Percentiles rank a stretch among this genome's conserved stretches.
These are phyloP conservation scores for Drosophila sp. DNA, from an alignment of 1,140 invertebrate genomes.

Conservation along the genomic window DNA sequence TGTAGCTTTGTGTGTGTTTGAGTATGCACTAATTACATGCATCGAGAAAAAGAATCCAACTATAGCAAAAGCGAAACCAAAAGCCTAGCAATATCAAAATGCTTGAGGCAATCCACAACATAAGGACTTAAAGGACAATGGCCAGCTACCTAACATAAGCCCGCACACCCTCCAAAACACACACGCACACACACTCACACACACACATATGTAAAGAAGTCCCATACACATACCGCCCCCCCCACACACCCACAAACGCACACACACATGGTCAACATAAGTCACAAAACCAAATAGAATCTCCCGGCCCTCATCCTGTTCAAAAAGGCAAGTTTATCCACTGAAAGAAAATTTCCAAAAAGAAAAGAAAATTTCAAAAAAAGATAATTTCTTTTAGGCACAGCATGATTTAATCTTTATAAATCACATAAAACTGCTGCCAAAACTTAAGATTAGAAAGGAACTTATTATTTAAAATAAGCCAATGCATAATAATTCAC, in stretches of 20 bases:
- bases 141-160: constrained; percentile 37
- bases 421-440: too few species aligned
- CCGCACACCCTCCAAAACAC: constrained; percentile 15
- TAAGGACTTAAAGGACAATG: constrained; percentile 54
- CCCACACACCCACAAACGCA: constrained; percentile 24
- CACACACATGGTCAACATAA: constrained; percentile 58
- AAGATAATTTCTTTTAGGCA: too few species aligned
- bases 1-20: constrained; percentile 24
- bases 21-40: constrained; percentile 24
- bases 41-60: constrained; percentile 32
- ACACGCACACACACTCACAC: constrained; percentile 27
- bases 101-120: constrained; percentile 32
- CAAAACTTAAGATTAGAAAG: too few species aligned
- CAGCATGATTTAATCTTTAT: too few species aligned
- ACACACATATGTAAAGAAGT: constrained; percentile 11
- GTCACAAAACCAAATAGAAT: constrained; percentile 44
- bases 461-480: too few species aligned
- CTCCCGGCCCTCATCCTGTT: constrained; percentile 4
- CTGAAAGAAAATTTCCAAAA: constrained; percentile 18
- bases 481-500: too few species aligned
- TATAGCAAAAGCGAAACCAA: constrained; percentile 22
- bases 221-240: background rate
- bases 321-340: constrained; percentile 18
- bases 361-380: background rate
- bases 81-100: constrained; percentile 8